Conservation (phyloP, 1,140 invertebrate species). For the Pollicipes pollicipes region DNA sequence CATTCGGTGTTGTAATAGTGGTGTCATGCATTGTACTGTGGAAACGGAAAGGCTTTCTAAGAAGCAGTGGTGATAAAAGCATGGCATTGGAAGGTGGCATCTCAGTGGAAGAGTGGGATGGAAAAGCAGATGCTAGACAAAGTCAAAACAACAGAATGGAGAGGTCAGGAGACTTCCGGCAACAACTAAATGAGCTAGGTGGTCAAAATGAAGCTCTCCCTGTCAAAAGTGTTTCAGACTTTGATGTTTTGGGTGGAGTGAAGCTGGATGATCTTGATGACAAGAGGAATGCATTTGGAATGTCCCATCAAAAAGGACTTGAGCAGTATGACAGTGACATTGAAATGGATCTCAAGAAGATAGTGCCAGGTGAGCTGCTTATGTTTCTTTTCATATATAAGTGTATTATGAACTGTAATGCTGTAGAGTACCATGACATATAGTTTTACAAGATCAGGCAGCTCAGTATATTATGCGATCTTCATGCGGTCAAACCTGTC, state of each 20-base stretch:
- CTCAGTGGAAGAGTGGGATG: too few species aligned
- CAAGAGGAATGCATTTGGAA: background rate
- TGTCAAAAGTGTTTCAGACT: background rate
- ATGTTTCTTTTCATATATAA: too few species aligned
- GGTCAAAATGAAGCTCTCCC: background rate
- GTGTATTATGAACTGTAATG: too few species aligned
- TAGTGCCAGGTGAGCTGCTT: background rate
- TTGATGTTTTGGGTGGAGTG: background rate
- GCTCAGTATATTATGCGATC: too few species aligned
- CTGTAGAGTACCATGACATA: too few species aligned
- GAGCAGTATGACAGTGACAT: background rate
- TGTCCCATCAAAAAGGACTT: background rate
- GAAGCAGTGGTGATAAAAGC: background rate
- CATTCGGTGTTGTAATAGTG: background rate
- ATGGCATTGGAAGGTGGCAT: background rate
- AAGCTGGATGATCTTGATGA: background rate
- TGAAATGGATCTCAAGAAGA: background rate
- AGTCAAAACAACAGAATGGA: background rate
- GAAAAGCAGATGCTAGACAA: background rate
- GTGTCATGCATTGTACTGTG: background rate
- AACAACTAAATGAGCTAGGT: background rate
- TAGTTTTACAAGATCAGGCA: too few species aligned
- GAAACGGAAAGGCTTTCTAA: background rate
- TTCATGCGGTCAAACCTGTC: too few species aligned
- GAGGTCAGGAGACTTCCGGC: background rate